These are phyloP conservation scores for cat (Felis catus) DNA, from an alignment of 2,113 vertebrate species.

Conservation along the genomic window F.catus_Fca126_mat1.0 CM031415.1:154185001-154185500, in stretches of 20 bases:
- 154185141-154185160: not conserved
- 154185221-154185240: not conserved
- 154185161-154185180: not conserved
- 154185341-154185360: not conserved
- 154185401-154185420: not conserved
- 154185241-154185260: not conserved
- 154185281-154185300: not conserved
- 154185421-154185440: not conserved
- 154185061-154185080: not conserved
- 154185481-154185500: not conserved
- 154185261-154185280: not conserved
- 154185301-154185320: not conserved
- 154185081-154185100: not conserved
- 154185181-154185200: not conserved
- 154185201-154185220: not conserved
- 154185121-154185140: not conserved
- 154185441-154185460: not conserved
- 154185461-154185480: not conserved
- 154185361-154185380: not conserved
- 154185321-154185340: not conserved
- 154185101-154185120: not conserved
- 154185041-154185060: constrained; percentile 19
- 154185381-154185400: not conserved
- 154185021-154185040: not conserved
- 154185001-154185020: not conserved